phyloP scores from a whole-genome alignment of 1,140 invertebrate species.

The Protaetia brevitarsis region DNA sequence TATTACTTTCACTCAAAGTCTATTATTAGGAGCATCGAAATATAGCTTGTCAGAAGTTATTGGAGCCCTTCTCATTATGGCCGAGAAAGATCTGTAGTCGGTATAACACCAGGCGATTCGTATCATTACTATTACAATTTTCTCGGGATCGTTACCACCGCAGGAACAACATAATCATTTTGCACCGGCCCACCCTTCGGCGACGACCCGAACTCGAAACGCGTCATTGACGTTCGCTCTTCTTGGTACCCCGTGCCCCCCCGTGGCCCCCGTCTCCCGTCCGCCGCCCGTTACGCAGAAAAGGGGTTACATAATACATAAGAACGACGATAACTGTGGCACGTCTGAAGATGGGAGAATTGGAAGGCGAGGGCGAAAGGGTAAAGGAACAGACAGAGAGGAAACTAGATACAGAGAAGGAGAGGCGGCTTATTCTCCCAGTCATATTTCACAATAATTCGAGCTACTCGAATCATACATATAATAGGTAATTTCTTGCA shows the following conservation, averaged over 20 bases:
- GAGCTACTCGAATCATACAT: conserved; percentile 49
- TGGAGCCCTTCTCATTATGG: too few relatives aligned
- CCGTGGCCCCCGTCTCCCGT: not conserved
- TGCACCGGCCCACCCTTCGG: not conserved
- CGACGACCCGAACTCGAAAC: not conserved
- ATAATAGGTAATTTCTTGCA: conserved; percentile 53
- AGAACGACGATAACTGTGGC: conserved; percentile 18
- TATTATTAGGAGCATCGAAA: too few relatives aligned
- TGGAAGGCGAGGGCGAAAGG: not conserved
- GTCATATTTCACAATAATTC: conserved; percentile 49
- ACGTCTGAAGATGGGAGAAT: not conserved
- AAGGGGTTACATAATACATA: conserved; percentile 19
- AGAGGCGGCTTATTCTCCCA: conserved; percentile 21
- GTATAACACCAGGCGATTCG: not conserved
- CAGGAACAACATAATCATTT: conserved; percentile 1
- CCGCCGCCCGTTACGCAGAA: not conserved
- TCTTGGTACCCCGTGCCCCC: not conserved
- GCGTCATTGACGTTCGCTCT: not conserved
- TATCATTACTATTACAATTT: conserved; percentile 6
- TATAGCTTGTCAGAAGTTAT: too few relatives aligned
- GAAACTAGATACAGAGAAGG: not conserved
- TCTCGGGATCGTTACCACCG: not conserved
- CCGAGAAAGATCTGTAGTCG: too few relatives aligned
- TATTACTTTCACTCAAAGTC: too few relatives aligned
- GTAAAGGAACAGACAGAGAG: not conserved